phyloP scores from a whole-genome alignment of 1,140 invertebrate species.

The Caerostris extrusa region DNA sequence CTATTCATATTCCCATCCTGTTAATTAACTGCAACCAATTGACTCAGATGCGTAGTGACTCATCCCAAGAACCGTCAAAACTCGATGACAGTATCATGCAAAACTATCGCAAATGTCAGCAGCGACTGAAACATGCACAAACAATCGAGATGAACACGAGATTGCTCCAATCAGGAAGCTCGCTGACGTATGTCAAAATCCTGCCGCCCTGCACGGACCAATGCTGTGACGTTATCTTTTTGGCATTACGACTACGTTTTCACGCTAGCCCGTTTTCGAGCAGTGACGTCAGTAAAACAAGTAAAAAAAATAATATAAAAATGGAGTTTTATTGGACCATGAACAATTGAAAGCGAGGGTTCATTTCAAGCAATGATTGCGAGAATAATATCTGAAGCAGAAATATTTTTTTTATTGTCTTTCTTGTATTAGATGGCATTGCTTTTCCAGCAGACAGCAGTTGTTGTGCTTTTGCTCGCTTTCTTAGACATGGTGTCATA shows the following conservation, averaged over 20 bases:
- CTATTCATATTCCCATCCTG: too few species aligned
- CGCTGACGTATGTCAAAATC: conserved; percentile 58
- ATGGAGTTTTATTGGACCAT: conserved; percentile 52
- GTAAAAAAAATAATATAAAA: background rate
- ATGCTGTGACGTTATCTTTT: conserved; percentile 46
- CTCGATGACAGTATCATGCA: conserved; percentile 50
- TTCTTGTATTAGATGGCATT: background rate
- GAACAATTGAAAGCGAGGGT: conserved; percentile 36
- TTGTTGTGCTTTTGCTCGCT: background rate
- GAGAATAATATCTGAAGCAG: conserved; percentile 34
- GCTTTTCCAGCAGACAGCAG: background rate
- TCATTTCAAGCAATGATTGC: conserved; percentile 43
- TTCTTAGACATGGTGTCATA: background rate
- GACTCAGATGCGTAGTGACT: background rate
- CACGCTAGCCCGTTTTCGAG: background rate
- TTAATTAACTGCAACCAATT: background rate
- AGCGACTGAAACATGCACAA: conserved; percentile 11
- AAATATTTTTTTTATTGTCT: background rate
- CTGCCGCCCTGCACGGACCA: background rate
- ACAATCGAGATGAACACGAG: conserved; percentile 49
- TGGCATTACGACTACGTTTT: conserved; percentile 36
- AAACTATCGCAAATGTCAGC: conserved; percentile 30
- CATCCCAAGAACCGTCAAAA: background rate
- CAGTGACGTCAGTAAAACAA: background rate
- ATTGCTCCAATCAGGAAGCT: conserved; percentile 62